Evolutionary conservation across 2,797 vertebrate species (phyloP).

Genomic region (Streptopelia turtur): DNA sequence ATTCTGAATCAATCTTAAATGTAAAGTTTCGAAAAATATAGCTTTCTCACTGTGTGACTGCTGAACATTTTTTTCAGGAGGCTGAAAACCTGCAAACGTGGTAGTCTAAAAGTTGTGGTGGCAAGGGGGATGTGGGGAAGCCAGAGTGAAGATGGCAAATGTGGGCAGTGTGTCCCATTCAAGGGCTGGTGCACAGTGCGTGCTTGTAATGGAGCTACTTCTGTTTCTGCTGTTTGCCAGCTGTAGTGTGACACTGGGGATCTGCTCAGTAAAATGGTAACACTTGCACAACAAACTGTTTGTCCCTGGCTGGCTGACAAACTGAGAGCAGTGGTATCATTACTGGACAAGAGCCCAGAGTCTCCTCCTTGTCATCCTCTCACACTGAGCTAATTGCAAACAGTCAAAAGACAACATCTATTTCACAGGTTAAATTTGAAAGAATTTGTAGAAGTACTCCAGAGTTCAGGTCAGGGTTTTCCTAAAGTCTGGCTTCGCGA

Average conservation of each 20-base stretch:
- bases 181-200: background rate
- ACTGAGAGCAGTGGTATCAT: background rate
- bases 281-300: slow-evolving; percentile 47
- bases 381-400: background rate
- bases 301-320: slow-evolving; percentile 60
- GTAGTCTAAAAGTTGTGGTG: background rate
- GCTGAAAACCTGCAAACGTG: slow-evolving; percentile 10
- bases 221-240: slow-evolving; percentile 52
- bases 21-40: slow-evolving; percentile 27
- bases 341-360: slow-evolving; percentile 35
- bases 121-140: background rate
- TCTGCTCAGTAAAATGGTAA: slow-evolving; percentile 39
- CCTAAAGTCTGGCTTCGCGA: background rate
- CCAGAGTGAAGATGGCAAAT: rapidly evolving
- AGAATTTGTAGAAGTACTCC: background rate
- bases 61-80: background rate
- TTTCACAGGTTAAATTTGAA: slow-evolving; percentile 24
- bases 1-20: slow-evolving; percentile 46
- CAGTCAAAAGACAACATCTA: background rate
- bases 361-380: background rate
- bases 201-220: background rate
- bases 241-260: slow-evolving; percentile 53
- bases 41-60: background rate
- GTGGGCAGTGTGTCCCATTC: background rate
- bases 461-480: background rate